Conservation (phyloP, 2,888 invertebrate species). For the Hypercompe scribonia region DNA sequence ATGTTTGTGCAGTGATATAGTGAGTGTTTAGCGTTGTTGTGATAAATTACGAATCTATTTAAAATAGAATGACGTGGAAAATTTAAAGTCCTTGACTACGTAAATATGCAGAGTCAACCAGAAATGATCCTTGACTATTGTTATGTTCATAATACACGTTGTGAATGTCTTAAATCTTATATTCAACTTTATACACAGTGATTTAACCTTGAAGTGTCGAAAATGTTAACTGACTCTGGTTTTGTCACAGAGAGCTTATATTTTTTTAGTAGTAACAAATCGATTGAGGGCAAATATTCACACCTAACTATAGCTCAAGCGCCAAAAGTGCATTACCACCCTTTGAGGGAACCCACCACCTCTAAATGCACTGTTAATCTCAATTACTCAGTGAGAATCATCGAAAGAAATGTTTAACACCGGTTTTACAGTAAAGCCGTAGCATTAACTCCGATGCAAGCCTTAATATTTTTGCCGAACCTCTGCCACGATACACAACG, state of each 20-base stretch:
- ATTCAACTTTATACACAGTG: not conserved
- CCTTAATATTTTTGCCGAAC: too few relatives aligned
- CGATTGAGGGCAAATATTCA: too few relatives aligned
- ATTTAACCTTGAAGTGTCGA: not conserved
- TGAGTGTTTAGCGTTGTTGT: not conserved
- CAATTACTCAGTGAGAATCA: too few relatives aligned
- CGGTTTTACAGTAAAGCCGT: too few relatives aligned
- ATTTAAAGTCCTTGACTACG: not conserved
- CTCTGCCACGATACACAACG: too few relatives aligned
- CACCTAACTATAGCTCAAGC: too few relatives aligned
- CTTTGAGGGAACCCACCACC: too few relatives aligned
- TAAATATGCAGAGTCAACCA: not conserved
- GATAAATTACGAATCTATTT: constrained; percentile 10
- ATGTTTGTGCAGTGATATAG: constrained; percentile 18
- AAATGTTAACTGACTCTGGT: not conserved
- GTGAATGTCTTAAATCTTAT: not conserved
- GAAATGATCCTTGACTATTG: not conserved
- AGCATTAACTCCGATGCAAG: too few relatives aligned
- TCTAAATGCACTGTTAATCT: too few relatives aligned
- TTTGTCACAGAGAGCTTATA: not conserved
- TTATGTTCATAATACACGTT: not conserved
- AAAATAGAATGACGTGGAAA: constrained; percentile 1
- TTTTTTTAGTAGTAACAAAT: too few relatives aligned
- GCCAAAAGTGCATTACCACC: too few relatives aligned
- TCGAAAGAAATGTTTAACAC: too few relatives aligned